Evolutionary conservation across 2,888 invertebrate species (phyloP), one percentile per base, ranked within the genome.

Genomic region (Tetropium fuscum): DNA sequence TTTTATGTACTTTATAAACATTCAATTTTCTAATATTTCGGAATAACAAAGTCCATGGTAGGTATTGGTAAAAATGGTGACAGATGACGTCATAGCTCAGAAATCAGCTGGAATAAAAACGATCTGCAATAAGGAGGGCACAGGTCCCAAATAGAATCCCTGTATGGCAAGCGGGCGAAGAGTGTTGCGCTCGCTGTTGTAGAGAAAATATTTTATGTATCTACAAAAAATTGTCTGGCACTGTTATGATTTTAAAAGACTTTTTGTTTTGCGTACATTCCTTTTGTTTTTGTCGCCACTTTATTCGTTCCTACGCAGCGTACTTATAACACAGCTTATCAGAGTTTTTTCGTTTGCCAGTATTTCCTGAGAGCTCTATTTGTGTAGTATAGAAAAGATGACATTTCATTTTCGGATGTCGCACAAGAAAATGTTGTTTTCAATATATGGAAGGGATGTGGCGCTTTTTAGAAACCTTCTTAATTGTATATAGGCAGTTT

Each of bases 321-420:
- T 76, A 76, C 75, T 77, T 77, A 76, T 67, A 58, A 62, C 60
- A 54, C 64, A 69, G 63, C 66, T 64, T 55, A 64, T 64, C 54
- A 60, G 58, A 65, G 62, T 65, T 60, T 53, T 66, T 38, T 71
- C n/a, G n/a, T 74, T 74, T 74, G 77, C 77, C 77, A 77, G 75
- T 77, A 76, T 75, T 74, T 76, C 70, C 67, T 70, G 69, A 67
- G 68, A 67, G 74, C 73, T 72, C 72, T 73, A 72, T 63, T 63
- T 56, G 65, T 68, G 63, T 65, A 68, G 64, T 57, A 64, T 68
- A 68, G 63, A 65, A 58, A 25, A 64, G 64, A 67, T 57, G 58
- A 60, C 47, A 53, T 63, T 70, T 70, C 64, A 66, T 66, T 72
- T 70, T 70, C 73, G 63, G 67, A 68, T 73, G 72, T 73, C 71